Percentiles rank a stretch among this genome's conserved stretches.
Conservation (phyloP, 30 jellyfish, hydroid and myxozoan species). For the Cassiopea xamachana region DNA sequence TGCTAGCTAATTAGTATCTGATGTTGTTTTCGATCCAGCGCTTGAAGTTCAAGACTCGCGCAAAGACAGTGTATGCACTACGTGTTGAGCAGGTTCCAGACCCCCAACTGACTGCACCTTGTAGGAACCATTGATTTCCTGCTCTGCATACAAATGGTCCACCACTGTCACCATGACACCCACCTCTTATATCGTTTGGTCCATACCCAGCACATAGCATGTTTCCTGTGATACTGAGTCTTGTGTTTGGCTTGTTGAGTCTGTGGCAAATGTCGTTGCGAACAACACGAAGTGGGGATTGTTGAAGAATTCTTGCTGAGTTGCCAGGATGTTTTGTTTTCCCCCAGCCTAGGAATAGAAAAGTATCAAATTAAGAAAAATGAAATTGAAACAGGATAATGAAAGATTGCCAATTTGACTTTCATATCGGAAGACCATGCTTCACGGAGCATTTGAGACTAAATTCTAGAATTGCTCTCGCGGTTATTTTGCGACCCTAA, state of each 20-base stretch:
- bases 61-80: conserved; percentile 87
- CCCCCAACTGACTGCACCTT: conserved; percentile 97
- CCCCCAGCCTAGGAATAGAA: conserved; percentile 65
- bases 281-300: conserved; percentile 65
- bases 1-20: not conserved
- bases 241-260: conserved; percentile 52
- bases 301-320: conserved; percentile 55
- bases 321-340: conserved; percentile 69
- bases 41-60: conserved; percentile 55
- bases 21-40: conserved; percentile 53
- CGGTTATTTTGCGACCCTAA: too few species aligned
- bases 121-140: conserved; percentile 76
- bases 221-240: conserved; percentile 56
- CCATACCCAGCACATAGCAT: conserved; percentile 94
- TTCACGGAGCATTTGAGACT: too few species aligned
- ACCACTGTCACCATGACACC: conserved; percentile 97
- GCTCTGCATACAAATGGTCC: conserved; percentile 90
- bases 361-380: not conserved
- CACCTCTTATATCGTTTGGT: conserved; percentile 75
- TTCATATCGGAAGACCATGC: too few species aligned
- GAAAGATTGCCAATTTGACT: too few species aligned
- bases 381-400: not conserved
- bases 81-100: conserved; percentile 73
- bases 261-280: conserved; percentile 35
- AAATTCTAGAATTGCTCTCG: too few species aligned